These are phyloP conservation scores for Argentina silus DNA, from an alignment of 2,797 vertebrate genomes.

Conservation along the genomic window DNA sequence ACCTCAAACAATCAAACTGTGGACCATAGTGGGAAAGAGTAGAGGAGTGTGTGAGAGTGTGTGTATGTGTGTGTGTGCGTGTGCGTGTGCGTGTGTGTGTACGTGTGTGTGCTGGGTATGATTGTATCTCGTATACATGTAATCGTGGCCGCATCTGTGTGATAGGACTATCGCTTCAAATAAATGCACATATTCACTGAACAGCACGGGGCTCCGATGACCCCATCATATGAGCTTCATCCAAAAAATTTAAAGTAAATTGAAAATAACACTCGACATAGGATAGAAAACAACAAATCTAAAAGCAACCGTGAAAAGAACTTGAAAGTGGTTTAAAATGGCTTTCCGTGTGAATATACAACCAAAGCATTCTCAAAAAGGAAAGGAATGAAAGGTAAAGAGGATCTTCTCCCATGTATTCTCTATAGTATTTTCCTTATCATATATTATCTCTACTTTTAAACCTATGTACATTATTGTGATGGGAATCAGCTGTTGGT, in stretches of 20 bases:
- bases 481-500: constrained; percentile 53
- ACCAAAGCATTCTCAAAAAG: constrained; percentile 55
- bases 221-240: constrained; percentile 1
- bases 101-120: background rate
- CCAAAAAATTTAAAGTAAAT: constrained; percentile 9
- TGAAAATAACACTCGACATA: constrained; percentile 39
- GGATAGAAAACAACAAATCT: constrained; percentile 55
- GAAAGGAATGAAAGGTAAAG: constrained; percentile 40
- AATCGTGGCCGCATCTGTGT: constrained; percentile 14
- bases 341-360: constrained; percentile 66
- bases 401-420: constrained; percentile 41
- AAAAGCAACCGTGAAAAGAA: constrained; percentile 63
- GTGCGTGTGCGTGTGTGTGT: background rate
- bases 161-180: constrained; percentile 8
- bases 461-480: constrained; percentile 79
- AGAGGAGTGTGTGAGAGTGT: constrained; percentile 4
- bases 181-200: constrained; percentile 41
- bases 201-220: constrained; percentile 28
- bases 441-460: constrained; percentile 84
- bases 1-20: background rate
- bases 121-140: background rate
- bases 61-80: constrained; percentile 10
- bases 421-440: constrained; percentile 74
- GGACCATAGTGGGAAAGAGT: constrained; percentile 7
- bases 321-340: constrained; percentile 68